Percentiles rank a stretch among this genome's conserved stretches.
phyloP scores from a whole-genome alignment of 2,797 vertebrate genomes.

The Anniella stebbinsi region DNA sequence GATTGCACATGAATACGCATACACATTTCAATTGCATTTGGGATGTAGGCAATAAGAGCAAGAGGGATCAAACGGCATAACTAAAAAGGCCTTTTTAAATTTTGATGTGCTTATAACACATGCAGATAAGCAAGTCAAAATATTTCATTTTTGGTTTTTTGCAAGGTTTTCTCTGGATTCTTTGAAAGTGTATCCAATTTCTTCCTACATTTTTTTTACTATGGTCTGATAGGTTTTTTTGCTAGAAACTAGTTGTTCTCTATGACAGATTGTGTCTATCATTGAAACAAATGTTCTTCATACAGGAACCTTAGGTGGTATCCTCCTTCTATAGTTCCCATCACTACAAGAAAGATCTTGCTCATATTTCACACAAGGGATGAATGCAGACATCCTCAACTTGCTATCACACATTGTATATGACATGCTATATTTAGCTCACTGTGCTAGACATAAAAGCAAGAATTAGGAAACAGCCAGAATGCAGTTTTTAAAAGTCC shows the following conservation, averaged over 20 bases:
- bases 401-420: slow-evolving; percentile 46
- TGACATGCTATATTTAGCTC: slow-evolving; percentile 42
- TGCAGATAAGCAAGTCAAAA: not conserved
- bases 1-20: not conserved
- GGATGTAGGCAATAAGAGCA: not conserved
- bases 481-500: slow-evolving; percentile 22
- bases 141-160: not conserved
- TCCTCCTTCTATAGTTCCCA: slow-evolving; percentile 51
- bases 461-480: slow-evolving; percentile 49
- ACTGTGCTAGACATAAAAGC: slow-evolving; percentile 43
- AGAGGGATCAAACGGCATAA: not conserved
- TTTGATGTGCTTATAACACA: not conserved
- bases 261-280: accelerated
- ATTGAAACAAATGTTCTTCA: slow-evolving; percentile 16
- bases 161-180: not conserved
- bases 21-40: not conserved
- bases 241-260: not conserved
- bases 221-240: not conserved
- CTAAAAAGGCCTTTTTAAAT: not conserved
- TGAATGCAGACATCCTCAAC: slow-evolving; percentile 8
- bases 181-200: not conserved
- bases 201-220: not conserved
- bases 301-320: slow-evolving; percentile 33
- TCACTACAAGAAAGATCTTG: slow-evolving; percentile 64
- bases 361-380: not conserved